phyloP scores from a whole-genome alignment of 2,797 vertebrate species.

The Syngnathus acus region DNA sequence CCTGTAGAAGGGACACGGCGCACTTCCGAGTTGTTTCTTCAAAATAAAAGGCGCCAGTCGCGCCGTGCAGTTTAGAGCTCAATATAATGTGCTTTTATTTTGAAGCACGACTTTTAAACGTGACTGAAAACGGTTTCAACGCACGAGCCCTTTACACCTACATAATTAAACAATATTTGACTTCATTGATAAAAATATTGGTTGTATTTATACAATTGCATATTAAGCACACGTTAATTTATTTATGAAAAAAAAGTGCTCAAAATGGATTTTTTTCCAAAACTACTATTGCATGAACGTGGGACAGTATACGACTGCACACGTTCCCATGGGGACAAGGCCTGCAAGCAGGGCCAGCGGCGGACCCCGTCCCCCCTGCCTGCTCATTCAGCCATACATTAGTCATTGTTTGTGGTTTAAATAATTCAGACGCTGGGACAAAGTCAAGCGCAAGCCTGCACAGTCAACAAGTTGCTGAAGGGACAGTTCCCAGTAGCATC shows the following conservation, averaged over 20 bases:
- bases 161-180: background rate
- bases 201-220: too few relatives aligned
- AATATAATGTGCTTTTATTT: constrained; percentile 28
- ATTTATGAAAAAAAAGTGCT: background rate
- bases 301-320: too few relatives aligned
- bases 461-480: constrained; percentile 9
- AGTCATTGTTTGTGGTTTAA: constrained; percentile 48
- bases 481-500: background rate
- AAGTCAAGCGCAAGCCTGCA: constrained; percentile 28
- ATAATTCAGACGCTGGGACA: constrained; percentile 34
- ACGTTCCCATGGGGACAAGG: background rate
- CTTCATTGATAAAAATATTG: too few relatives aligned
- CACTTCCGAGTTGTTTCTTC: constrained; percentile 22
- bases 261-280: background rate
- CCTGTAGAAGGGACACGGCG: background rate
- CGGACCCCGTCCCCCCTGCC: background rate
- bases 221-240: too few relatives aligned
- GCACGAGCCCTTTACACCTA: background rate
- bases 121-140: constrained; percentile 22
- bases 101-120: constrained; percentile 15
- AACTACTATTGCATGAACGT: too few relatives aligned
- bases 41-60: background rate
- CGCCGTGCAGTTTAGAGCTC: too few relatives aligned
- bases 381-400: background rate
- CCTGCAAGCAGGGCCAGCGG: background rate